Base-by-base conservation (phyloP, 2,888 invertebrate species). In the Polyommatus iphigenia region DNA sequence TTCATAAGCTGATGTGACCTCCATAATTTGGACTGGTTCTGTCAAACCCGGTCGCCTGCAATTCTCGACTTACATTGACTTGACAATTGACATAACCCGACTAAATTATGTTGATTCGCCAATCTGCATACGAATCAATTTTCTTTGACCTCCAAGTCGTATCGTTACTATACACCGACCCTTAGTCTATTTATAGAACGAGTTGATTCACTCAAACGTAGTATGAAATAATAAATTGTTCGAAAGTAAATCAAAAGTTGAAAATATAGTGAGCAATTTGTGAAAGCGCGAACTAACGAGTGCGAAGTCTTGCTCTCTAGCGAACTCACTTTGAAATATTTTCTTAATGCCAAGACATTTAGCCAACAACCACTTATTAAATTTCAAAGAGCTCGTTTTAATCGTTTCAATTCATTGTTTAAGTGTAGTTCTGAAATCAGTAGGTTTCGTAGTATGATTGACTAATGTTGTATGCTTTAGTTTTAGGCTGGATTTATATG, bases 241-340 rank as follows among this genome's bases (percentile, higher is more conserved):
- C 29, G 29, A 67, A 67, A 67, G 24, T 67, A 67, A 59, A 67
- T 67, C 24, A 67, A 67, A 67, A 32, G 29, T 67, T 67, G 67
- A 32, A 67, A 67, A 41, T 72, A 20, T 72, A 41, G 72, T 41
- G n/a, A 72, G 36, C 36, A 72, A 41, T 72, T 54, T 50, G 75
- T 75, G 15, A 75, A 75, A 75, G 54, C 54, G n/a, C 29, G 50
- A 54, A 2, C 75, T 75, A 29, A 41, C 72, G 72, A 72, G 72
- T n/a, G 41, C 8, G 3, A n/a, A 72, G 13, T 75, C 50, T 75
- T 75, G 50, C 50, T 54, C 50, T 54, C 8, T 24, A 36, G 46
- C 13, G 4, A 41, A 72, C 41, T 73, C 18, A 41, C 73, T 46
- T 73, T 41, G 73, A 10, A 46, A 73, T 73, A 20, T 73, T 46